Evolutionary conservation across 2,113 vertebrate species (phyloP).

Genomic region (Micromys minutus): DNA sequence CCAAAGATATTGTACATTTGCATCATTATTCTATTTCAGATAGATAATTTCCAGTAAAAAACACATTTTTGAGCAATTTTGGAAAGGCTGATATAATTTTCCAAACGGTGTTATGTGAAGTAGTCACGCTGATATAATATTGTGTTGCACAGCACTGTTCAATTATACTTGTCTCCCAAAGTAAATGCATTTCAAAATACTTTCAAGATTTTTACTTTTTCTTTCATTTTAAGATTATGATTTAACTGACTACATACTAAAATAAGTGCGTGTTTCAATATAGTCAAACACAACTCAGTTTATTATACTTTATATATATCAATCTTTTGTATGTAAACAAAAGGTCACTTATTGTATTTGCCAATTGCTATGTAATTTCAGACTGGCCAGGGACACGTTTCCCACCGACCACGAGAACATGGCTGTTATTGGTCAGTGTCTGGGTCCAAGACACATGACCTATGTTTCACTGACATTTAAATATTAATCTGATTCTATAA

Average conservation of each 20-base stretch:
- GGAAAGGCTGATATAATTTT: neutral
- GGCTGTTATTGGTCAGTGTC: neutral
- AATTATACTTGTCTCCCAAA: neutral
- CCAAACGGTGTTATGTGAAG: neutral
- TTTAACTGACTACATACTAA: neutral
- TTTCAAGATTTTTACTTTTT: neutral
- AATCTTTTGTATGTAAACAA: neutral
- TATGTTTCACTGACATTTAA: slow-evolving; percentile 58
- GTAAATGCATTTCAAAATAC: neutral
- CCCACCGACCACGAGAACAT: neutral
- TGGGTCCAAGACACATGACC: neutral
- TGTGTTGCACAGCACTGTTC: neutral
- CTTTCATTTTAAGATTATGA: neutral
- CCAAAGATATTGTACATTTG: neutral
- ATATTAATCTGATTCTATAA: slow-evolving; percentile 63
- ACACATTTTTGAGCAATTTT: neutral
- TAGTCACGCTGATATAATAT: neutral
- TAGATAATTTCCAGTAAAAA: neutral
- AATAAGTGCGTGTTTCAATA: neutral
- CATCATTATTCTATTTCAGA: neutral
- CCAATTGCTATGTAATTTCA: neutral
- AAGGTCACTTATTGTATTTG: neutral
- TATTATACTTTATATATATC: neutral
- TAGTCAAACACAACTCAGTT: neutral
- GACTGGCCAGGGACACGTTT: neutral